These are phyloP conservation scores for Hartigia nigra DNA, from an alignment of 2,888 invertebrate species.

Conservation along the genomic window DNA sequence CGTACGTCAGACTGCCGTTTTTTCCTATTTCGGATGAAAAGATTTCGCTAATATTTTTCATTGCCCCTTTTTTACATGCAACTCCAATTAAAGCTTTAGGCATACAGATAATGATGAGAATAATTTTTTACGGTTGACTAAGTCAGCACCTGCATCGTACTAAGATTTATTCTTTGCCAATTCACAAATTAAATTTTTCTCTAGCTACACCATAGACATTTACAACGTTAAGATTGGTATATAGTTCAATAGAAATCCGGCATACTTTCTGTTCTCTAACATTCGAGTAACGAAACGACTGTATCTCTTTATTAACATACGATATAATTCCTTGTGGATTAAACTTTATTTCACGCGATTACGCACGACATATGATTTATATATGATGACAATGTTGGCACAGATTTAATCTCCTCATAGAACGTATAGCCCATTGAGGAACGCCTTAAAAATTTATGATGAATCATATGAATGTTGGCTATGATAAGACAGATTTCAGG, in stretches of 20 bases:
- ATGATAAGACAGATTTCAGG: neutral
- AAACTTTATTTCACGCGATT: neutral
- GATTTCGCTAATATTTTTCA: neutral
- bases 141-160: neutral
- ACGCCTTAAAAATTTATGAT: neutral
- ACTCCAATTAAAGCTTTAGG: neutral
- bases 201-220: neutral
- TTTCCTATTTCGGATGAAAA: neutral
- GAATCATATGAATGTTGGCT: neutral
- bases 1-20: neutral
- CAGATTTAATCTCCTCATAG: neutral
- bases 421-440: neutral
- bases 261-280: neutral
- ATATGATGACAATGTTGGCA: neutral
- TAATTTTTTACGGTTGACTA: neutral
- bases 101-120: neutral
- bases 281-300: neutral
- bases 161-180: neutral
- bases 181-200: neutral
- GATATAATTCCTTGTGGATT: neutral
- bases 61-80: neutral
- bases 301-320: neutral
- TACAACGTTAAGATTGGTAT: neutral
- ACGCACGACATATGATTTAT: neutral
- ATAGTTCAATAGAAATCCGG: neutral